Conservation (phyloP, 1,140 invertebrate species). For the Drosophila tsacasi region DNA sequence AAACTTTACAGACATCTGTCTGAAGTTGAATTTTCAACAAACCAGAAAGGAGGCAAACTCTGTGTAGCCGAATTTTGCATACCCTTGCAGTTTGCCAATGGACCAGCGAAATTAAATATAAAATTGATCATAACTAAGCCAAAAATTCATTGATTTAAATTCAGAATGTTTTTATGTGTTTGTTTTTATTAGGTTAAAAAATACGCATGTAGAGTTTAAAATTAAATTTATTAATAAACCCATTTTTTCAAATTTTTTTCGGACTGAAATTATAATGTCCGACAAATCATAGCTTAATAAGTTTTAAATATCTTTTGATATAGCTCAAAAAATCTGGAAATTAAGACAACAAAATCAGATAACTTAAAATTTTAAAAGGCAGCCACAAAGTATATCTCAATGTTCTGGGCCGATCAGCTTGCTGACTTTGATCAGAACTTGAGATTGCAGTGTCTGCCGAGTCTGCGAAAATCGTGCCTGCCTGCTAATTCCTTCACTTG, state of each 20-base stretch:
- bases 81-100: not conserved
- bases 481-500: slow-evolving; percentile 53
- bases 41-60: not conserved
- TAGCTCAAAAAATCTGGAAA: not conserved
- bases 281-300: not conserved
- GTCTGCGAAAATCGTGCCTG: not conserved
- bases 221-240: too few relatives aligned
- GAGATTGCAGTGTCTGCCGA: not conserved
- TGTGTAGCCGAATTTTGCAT: too few relatives aligned
- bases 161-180: not conserved
- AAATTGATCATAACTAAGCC: not conserved
- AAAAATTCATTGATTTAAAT: not conserved
- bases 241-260: not conserved
- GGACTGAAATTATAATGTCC: too few relatives aligned
- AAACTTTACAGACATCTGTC: slow-evolving; percentile 30
- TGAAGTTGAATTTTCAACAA: not conserved
- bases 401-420: not conserved
- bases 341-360: not conserved
- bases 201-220: too few relatives aligned
- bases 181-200: too few relatives aligned
- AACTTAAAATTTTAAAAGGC: not conserved
- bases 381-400: not conserved
- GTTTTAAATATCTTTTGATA: not conserved
- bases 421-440: not conserved
- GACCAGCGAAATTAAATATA: fast-evolving